Evolutionary conservation across 2,797 vertebrate species (phyloP).

Genomic region (Hyperoplus immaculatus): DNA sequence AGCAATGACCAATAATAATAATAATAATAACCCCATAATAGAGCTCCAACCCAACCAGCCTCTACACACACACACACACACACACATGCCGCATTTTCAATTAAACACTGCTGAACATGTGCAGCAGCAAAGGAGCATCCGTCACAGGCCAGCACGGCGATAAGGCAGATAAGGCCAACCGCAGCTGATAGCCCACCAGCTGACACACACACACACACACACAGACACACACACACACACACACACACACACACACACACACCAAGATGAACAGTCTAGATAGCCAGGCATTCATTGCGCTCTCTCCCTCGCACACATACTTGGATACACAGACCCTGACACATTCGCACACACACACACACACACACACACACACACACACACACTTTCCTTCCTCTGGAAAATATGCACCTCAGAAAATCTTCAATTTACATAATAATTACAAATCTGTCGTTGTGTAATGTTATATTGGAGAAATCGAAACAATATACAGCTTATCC

Average conservation of each 20-base stretch:
- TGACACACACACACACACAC: constrained; percentile 22
- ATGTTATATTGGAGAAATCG: too few species aligned
- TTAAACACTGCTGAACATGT: constrained; percentile 49
- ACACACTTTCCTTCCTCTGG: background rate
- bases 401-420: background rate
- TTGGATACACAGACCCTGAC: background rate
- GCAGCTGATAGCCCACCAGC: constrained; percentile 49
- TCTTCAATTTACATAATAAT: background rate
- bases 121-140: constrained; percentile 40
- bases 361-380: background rate
- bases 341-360: background rate
- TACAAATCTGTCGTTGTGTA: too few species aligned
- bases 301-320: background rate
- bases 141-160: constrained; percentile 38
- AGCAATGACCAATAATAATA: constrained; percentile 52
- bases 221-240: constrained; percentile 20
- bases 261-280: background rate
- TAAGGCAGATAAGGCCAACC: constrained; percentile 49
- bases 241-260: background rate
- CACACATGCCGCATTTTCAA: constrained; percentile 45
- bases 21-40: constrained; percentile 42
- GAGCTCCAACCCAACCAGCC: constrained; percentile 24
- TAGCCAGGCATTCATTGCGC: background rate
- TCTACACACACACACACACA: background rate
- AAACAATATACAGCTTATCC: too few species aligned